Evolutionary conservation across 2,888 invertebrate species (phyloP), one percentile per base, ranked within the genome.

Genomic region (Spisula solida): DNA sequence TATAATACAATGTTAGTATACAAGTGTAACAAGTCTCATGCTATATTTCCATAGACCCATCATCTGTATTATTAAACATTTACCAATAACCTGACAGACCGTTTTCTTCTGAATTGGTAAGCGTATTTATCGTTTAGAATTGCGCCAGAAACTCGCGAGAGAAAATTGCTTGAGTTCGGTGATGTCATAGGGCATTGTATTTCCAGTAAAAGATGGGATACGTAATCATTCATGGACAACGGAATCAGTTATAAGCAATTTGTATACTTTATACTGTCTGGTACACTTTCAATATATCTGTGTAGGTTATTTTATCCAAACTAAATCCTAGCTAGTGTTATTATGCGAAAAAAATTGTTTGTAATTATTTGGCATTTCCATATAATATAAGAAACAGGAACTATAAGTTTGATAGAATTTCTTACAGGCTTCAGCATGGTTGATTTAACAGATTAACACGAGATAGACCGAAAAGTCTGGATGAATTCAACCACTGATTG

Each of bases 31-130:
- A 20, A 25, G 60, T 25, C 60, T 4, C 6, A 25, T 25, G 60
- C n/a, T n/a, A 66, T 66, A 66, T 66, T 66, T 66, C n/a, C 25
- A 41, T 41, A 66, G n/a, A 6, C 5, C 60, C 0, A 66, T 66
- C 0, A 66, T 25, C 25, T 66, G 25, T 25, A 66, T 66, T 25
- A 66, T 66, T 25, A 66, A 66, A 66, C 60, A 66, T 66, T 25
- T 66, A n/a, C 60, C 60, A 66, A 66, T 66, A 66, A 66, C n/a
- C 25, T 66, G 60, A n/a, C 60, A 66, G 60, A 66, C 60, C 25
- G 25, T n/a, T 66, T 66, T 66, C 25, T 25, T 66, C n/a, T 66
- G 60, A 66, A 66, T 10, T 25, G 20, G 60, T 66, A 66, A 66
- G 25, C 6, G 60, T n/a, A 66, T 66, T 66, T 66, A 66, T 66